Base-by-base conservation (phyloP, 2,888 invertebrate species). In the Orchestes rusci region DNA sequence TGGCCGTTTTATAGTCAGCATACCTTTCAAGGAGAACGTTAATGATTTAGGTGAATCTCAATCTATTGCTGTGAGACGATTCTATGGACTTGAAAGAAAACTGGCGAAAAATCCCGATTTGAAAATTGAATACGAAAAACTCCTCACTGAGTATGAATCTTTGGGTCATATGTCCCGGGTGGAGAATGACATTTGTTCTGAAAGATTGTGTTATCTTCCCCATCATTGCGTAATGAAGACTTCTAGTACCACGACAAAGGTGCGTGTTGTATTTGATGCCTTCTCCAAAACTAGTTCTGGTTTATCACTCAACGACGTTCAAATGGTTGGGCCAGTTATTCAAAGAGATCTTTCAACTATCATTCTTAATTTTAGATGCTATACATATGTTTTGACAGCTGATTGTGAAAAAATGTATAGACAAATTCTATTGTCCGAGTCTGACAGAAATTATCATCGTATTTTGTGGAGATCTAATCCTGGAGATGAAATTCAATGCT, bases 61-160 rank as follows among this genome's bases (percentile, higher is more conserved):
- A 30, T 16, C 36, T 32, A 34, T 29, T 12, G 53, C 53, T 4
- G 18, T 44, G 19, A 39, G 41, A 28, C 17, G 49, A 32, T 51
- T 49, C 38, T 12, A 19, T 4, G 20, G 36, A 19, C 27, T 49
- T 16, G 46, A 51, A 27, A 39, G 43, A 16, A 46, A 36, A 41
- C 20, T 49, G 13, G 16, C 3, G 3, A 46, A 47, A 35, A 41
- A 49, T 28, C n/a, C 3, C 4, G 16, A 32, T n/a, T 32, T 49
- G 30, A 47, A 31, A 43, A 15, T 18, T 10, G 35, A 51, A 17
- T 51, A 51, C 34, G 12, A 20, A n/a, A n/a, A 46, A 4, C 51
- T 53, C 32, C 45, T 54, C 36, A 16, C n/a, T 1, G 41, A 41
- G 18, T 41, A 41, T 15, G n/a, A 20, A 10, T 4, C 10, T 10